Evolutionary conservation across 2,797 vertebrate genomes (phyloP).

Genomic region (Bradypodion pumilum): DNA sequence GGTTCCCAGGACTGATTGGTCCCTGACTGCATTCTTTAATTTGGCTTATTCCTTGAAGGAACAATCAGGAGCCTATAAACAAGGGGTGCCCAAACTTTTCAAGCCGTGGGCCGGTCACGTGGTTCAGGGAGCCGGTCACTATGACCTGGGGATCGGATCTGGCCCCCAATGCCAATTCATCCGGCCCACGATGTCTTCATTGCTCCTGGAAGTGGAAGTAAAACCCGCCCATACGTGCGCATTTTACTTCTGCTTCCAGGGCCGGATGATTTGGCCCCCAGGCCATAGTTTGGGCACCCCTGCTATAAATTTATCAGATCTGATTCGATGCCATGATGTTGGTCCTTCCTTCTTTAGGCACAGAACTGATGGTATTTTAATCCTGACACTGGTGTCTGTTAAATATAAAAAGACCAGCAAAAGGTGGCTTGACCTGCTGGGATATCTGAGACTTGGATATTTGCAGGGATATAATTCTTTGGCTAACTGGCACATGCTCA

Average conservation of each 20-base stretch:
- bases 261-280: too few relatives aligned
- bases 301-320: neutral
- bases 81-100: too few relatives aligned
- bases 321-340: neutral
- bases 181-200: too few relatives aligned
- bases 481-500: neutral
- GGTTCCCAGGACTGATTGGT: neutral
- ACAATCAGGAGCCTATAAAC: neutral
- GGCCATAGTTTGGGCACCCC: too few relatives aligned
- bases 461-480: conserved; percentile 1
- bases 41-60: neutral
- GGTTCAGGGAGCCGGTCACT: too few relatives aligned
- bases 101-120: too few relatives aligned
- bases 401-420: neutral
- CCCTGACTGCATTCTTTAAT: neutral
- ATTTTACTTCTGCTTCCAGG: too few relatives aligned
- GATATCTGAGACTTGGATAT: neutral
- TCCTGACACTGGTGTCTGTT: neutral
- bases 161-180: too few relatives aligned
- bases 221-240: too few relatives aligned
- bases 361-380: neutral
- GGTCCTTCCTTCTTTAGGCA: neutral
- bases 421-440: neutral
- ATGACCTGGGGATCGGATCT: too few relatives aligned
- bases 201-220: too few relatives aligned